Conservation (phyloP, 1,140 invertebrate genomes). For the Cotesia chilonis region DNA sequence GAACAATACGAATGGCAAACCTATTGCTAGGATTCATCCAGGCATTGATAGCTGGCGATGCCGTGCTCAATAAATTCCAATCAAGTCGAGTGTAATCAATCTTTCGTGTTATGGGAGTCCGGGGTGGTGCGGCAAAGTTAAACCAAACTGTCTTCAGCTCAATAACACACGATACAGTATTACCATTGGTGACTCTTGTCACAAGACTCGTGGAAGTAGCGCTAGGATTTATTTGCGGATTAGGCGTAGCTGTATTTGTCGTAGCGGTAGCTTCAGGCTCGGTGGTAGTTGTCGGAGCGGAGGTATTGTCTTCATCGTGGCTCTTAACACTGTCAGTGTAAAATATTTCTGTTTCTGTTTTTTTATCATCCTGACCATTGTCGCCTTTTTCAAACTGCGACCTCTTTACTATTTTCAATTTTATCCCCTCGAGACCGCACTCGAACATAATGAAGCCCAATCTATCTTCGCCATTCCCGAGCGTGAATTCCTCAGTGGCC, state of each 20-base stretch:
- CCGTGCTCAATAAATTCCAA: conserved; percentile 96
- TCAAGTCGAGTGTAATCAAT: conserved; percentile 94
- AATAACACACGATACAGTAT: conserved; percentile 82
- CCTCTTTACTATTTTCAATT: conserved; percentile 80
- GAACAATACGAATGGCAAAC: conserved; percentile 82
- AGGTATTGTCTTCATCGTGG: conserved; percentile 57
- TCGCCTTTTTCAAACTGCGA: conserved; percentile 80
- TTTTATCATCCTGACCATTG: conserved; percentile 69
- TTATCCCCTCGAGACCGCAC: conserved; percentile 90
- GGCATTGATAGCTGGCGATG: conserved; percentile 94
- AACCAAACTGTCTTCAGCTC: conserved; percentile 94
- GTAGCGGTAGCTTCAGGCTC: conserved; percentile 54
- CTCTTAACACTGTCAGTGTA: conserved; percentile 54
- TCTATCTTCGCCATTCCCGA: conserved; percentile 70
- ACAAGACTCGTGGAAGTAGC: conserved; percentile 49
- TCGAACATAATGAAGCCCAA: conserved; percentile 98
- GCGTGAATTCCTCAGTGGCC: conserved; percentile 61
- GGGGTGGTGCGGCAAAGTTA: conserved; percentile 95
- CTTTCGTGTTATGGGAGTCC: conserved; percentile 92
- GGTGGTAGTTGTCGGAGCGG: conserved; percentile 58
- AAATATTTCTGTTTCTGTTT: conserved; percentile 54
- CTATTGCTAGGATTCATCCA: conserved; percentile 97
- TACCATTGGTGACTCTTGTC: conserved; percentile 66
- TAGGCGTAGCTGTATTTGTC: conserved; percentile 33
- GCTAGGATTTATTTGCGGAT: conserved; percentile 62